phyloP scores from a whole-genome alignment of 2,113 vertebrate species.

The Columba janthina region DNA sequence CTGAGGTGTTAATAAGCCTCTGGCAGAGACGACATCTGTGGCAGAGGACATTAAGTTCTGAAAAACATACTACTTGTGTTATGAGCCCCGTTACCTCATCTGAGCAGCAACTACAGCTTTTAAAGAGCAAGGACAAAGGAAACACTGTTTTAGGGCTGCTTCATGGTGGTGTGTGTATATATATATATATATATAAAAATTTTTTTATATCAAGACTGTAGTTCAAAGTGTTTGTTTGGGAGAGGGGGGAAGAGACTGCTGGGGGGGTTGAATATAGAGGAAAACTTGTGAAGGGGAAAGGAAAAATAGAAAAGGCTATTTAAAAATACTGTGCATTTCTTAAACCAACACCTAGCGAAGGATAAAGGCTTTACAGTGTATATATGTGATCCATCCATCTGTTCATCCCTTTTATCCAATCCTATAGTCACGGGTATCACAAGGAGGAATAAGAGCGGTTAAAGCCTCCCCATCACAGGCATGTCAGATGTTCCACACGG shows the following conservation, averaged over 20 bases:
- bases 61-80: constrained; percentile 67
- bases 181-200: too few relatives aligned
- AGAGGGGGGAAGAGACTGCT: constrained; percentile 12
- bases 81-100: constrained; percentile 57
- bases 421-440: constrained; percentile 46
- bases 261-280: constrained; percentile 4
- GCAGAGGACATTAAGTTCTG: constrained; percentile 72
- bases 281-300: constrained; percentile 59
- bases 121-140: constrained; percentile 70
- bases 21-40: constrained; percentile 71
- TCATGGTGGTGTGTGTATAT: background rate
- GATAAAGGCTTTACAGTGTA: constrained; percentile 46
- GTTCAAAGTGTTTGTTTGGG: constrained; percentile 41
- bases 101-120: constrained; percentile 59
- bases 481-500: constrained; percentile 41
- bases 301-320: constrained; percentile 46
- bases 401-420: constrained; percentile 61
- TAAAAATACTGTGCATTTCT: constrained; percentile 44
- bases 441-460: constrained; percentile 25
- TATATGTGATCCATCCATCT: constrained; percentile 51
- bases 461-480: constrained; percentile 52
- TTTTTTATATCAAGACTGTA: constrained; percentile 18
- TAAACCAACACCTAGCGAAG: constrained; percentile 53
- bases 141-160: constrained; percentile 60
- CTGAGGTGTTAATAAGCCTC: constrained; percentile 73